A percentile compares a stretch with the other conserved stretches of the same genome.
Evolutionary conservation across 2,113 vertebrate genomes (phyloP).

Genomic region (Ciconia boyciana): DNA sequence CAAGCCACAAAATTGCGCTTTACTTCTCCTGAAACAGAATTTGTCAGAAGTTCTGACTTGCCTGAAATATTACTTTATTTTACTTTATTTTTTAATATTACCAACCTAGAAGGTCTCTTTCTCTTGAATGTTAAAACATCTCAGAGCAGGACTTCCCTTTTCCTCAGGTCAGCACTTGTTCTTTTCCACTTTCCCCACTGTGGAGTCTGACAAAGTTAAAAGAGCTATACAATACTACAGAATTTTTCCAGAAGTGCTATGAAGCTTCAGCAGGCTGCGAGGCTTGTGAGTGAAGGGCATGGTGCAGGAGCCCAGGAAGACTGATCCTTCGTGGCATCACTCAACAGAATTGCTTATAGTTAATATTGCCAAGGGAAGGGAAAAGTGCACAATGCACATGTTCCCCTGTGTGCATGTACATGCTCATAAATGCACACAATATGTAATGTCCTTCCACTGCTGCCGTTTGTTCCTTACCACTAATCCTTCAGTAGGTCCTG

Average conservation of each 20-base stretch:
- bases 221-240: background rate
- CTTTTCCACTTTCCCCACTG: background rate
- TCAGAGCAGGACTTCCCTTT: background rate
- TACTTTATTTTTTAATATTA: background rate
- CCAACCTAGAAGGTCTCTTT: background rate
- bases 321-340: background rate
- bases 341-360: background rate
- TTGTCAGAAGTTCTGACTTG: background rate
- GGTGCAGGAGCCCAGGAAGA: background rate
- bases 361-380: background rate
- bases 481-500: background rate
- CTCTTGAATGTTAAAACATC: background rate
- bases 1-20: background rate
- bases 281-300: background rate
- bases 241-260: background rate
- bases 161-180: background rate
- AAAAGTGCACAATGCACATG: rapidly evolving
- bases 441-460: background rate
- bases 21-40: background rate
- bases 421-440: background rate
- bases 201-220: background rate
- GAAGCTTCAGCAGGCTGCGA: background rate
- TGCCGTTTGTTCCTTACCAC: background rate
- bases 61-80: background rate
- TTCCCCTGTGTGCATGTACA: background rate